These are phyloP conservation scores for Metopia argyrocephala DNA, from an alignment of 2,888 invertebrate genomes.

Conservation along the genomic window DNA sequence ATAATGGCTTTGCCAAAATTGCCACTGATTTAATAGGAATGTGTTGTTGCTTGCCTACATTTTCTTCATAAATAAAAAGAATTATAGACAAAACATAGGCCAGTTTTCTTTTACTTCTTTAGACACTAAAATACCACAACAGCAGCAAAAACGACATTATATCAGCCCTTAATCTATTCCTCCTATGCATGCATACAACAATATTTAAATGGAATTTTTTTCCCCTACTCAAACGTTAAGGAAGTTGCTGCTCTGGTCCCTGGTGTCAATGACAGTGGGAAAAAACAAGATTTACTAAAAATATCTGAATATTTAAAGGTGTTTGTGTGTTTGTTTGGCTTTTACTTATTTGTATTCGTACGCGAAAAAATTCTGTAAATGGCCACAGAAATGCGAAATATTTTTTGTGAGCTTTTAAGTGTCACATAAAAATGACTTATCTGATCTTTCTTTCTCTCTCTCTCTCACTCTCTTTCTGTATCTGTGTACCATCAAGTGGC, in stretches of 20 bases:
- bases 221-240: too few relatives aligned
- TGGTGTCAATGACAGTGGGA: conserved; percentile 12
- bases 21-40: too few relatives aligned
- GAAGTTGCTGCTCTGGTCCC: conserved; percentile 53
- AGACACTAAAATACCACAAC: neutral
- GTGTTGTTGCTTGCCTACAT: too few relatives aligned
- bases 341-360: conserved; percentile 19
- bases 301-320: conserved; percentile 2
- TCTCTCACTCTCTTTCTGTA: too few relatives aligned
- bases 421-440: conserved; percentile 78
- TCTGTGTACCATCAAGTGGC: conserved; percentile 71
- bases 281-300: neutral
- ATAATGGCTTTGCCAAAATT: too few relatives aligned
- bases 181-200: neutral
- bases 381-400: conserved; percentile 74
- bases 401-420: conserved; percentile 72
- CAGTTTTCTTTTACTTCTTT: too few relatives aligned
- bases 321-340: conserved; percentile 6
- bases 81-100: too few relatives aligned
- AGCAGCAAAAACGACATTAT: too few relatives aligned
- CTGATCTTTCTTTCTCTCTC: too few relatives aligned
- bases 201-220: neutral
- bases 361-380: conserved; percentile 67
- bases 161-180: too few relatives aligned
- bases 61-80: neutral